Base-by-base conservation (phyloP, 2,113 vertebrate species). In the Sclerurus mexicanus region DNA sequence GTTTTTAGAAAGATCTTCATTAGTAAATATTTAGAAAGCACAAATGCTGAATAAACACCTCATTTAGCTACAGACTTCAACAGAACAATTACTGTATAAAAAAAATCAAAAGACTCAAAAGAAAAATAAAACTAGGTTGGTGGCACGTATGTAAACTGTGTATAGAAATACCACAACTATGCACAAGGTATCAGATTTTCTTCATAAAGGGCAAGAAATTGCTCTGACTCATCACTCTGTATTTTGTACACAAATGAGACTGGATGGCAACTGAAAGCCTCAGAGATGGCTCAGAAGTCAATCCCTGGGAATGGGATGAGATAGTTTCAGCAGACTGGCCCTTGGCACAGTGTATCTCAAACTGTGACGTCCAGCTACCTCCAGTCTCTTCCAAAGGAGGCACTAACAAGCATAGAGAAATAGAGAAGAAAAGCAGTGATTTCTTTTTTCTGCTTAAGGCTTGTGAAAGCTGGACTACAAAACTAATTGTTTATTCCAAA, bases 11-110 rank as follows among this genome's bases (percentile, higher is more conserved):
- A 85, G 5, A 60, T 85, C 30, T 96, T 90, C 55, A 68, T 96
- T 90, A 89, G 90, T 95, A 97, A 96, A 93, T 96, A 97, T 97
- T 97, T 96, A 96, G 95, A 96, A 79, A 60, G 66, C 62, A 77
- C 47, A 88, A 59, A 91, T 93, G 83, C 69, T 93, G 93, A 93
- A 90, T 96, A 97, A 97, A 97, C 35, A 68, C 74, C 73, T 88
- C 39, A 35, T 93, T 96, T 92, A 91, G 74, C 79, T 93, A 82
- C 39, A 90, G 91, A 72, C 66, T 87, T 89, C 73, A 77, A 44
- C 72, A 86, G 55, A 88, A 91, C 69, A 90, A 87, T 90, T 93
- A 85, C 40, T 74, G 33, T 33, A 86, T 74, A 52, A 90, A 96
- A 95, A 85, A 96, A 96, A 76, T 71, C 77, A 87, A 78, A 95